These are phyloP conservation scores for Antedon mediterranea DNA, from an alignment of 53 echinoderm and acorn worm species.

Conservation along the genomic window DNA sequence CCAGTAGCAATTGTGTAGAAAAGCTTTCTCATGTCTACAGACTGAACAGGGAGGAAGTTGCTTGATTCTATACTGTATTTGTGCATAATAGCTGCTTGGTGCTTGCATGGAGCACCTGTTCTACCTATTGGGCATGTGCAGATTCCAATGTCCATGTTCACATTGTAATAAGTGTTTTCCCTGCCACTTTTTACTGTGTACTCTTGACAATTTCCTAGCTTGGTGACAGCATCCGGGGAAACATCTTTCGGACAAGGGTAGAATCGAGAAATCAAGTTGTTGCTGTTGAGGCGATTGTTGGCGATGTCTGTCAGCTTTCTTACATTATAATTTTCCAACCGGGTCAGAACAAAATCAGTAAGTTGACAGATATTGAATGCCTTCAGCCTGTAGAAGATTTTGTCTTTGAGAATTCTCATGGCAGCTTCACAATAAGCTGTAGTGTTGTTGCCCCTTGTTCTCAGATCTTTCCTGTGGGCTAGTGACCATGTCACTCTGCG, in stretches of 20 bases:
- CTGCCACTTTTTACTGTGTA: too few relatives aligned
- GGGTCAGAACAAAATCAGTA: background rate
- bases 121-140: conserved; percentile 37
- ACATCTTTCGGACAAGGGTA: too few relatives aligned
- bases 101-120: conserved; percentile 49
- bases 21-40: conserved; percentile 1
- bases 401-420: conserved; percentile 31
- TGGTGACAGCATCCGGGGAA: too few relatives aligned
- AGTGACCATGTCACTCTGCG: background rate
- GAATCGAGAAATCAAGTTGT: background rate
- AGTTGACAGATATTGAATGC: conserved; percentile 28
- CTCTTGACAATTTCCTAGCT: too few relatives aligned
- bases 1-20: conserved; percentile 29
- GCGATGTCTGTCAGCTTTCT: background rate
- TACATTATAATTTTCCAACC: background rate
- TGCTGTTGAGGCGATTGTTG: background rate
- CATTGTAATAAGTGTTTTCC: background rate
- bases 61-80: conserved; percentile 22
- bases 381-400: conserved; percentile 14
- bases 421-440: conserved; percentile 27
- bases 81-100: conserved; percentile 36
- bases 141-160: conserved; percentile 23
- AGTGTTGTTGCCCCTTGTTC: conserved; percentile 20
- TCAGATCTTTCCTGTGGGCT: background rate
- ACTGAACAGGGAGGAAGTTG: conserved; percentile 38